A percentile compares a stretch with the other conserved stretches of the same genome.
Evolutionary conservation across 2,888 invertebrate genomes (phyloP).

Genomic region (Apomyelois bistriatella): DNA sequence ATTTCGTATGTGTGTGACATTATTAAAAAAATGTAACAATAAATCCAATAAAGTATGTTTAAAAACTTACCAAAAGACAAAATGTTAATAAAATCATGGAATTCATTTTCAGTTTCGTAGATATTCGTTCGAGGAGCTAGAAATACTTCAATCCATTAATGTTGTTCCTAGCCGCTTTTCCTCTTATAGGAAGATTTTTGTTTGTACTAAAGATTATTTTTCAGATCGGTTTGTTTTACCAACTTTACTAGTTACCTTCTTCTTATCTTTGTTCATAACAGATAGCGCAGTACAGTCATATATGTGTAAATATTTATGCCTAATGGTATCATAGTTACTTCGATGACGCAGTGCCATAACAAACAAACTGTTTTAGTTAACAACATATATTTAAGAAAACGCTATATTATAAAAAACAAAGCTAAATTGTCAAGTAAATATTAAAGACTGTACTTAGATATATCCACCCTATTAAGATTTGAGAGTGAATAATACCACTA

Average conservation of each 20-base stretch:
- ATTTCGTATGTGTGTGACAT: too few species aligned
- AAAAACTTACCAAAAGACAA: conserved; percentile 57
- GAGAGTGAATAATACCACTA: too few species aligned
- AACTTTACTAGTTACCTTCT: conserved; percentile 17
- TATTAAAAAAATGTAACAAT: too few species aligned
- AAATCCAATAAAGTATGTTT: too few species aligned
- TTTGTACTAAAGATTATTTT: conserved; percentile 49
- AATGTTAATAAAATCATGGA: conserved; percentile 52
- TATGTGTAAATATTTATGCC: neutral
- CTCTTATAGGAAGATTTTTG: conserved; percentile 54
- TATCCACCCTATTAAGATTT: too few species aligned
- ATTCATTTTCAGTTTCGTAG: conserved; percentile 48
- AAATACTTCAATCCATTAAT: conserved; percentile 20
- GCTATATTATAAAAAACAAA: too few species aligned
- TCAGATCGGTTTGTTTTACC: conserved; percentile 53
- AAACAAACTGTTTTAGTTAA: too few species aligned
- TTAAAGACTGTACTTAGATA: too few species aligned
- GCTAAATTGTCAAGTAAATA: too few species aligned
- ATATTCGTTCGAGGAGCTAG: conserved; percentile 24
- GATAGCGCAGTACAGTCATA: conserved; percentile 42
- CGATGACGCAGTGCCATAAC: too few species aligned
- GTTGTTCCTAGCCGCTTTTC: conserved; percentile 13
- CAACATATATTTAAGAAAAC: too few species aligned
- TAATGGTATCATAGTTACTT: too few species aligned
- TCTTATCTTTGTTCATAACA: conserved; percentile 35